A percentile compares a stretch with the other conserved stretches of the same genome.
Evolutionary conservation across 2,797 vertebrate species (phyloP).

Genomic region (Buphagus erythrorhynchus): DNA sequence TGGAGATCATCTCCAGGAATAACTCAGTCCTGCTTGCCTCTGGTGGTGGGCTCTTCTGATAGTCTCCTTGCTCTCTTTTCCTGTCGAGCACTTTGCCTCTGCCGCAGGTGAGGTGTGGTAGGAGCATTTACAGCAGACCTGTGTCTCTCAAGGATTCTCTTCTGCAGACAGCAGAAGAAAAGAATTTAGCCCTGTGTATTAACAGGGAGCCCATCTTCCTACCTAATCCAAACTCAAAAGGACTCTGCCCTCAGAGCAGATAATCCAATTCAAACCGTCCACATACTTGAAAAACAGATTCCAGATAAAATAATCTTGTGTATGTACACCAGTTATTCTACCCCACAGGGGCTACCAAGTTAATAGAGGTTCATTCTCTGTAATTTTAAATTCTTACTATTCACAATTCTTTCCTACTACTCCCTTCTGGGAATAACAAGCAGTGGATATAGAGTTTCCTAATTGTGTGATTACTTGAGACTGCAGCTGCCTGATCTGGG

Average conservation of each 20-base stretch:
- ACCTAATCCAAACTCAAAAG: background rate
- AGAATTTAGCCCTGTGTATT: background rate
- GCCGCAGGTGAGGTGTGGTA: background rate
- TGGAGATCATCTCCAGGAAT: background rate
- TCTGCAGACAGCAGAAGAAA: background rate
- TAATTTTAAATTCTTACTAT: slow-evolving; percentile 16
- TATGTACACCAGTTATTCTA: background rate
- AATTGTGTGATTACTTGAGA: slow-evolving; percentile 37
- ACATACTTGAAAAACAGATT: background rate
- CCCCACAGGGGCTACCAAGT: background rate
- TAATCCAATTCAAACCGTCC: background rate
- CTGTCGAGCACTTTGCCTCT: background rate
- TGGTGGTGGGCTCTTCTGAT: background rate
- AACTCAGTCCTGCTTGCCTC: background rate
- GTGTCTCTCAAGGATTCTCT: background rate
- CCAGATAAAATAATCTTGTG: background rate
- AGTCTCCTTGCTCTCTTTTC: background rate
- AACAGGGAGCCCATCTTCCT: background rate
- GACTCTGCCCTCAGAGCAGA: background rate
- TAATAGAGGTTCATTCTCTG: slow-evolving; percentile 11
- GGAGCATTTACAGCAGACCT: background rate
- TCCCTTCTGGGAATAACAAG: background rate
- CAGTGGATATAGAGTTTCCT: background rate
- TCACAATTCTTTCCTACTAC: background rate
- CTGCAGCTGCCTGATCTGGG: background rate